These are phyloP conservation scores for Pseudomugil tenellus DNA, from an alignment of 2,797 vertebrate species.

Conservation along the genomic window DNA sequence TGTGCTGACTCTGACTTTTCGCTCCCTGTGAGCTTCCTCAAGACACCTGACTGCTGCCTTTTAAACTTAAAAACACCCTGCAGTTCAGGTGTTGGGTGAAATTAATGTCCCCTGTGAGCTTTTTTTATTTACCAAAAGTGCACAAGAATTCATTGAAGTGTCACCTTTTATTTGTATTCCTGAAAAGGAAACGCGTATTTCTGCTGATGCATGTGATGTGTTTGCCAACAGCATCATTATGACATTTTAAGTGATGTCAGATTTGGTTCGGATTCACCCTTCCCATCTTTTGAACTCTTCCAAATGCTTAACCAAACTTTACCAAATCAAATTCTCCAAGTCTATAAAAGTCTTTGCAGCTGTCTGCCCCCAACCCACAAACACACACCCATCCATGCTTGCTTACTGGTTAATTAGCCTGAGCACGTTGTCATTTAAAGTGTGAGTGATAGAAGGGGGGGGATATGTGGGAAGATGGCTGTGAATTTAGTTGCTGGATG, in stretches of 20 bases:
- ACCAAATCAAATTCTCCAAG: constrained; percentile 28
- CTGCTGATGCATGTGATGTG: constrained; percentile 34
- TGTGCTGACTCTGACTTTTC: constrained; percentile 57
- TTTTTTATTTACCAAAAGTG: constrained; percentile 28
- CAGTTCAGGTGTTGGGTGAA: constrained; percentile 37
- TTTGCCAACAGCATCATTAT: constrained; percentile 40
- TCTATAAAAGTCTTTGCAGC: constrained; percentile 43
- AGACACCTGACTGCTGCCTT: constrained; percentile 61
- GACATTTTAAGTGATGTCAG: constrained; percentile 53
- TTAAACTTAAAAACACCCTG: constrained; percentile 16
- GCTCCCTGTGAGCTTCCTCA: constrained; percentile 33
- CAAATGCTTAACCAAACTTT: constrained; percentile 21
- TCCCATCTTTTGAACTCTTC: constrained; percentile 45
- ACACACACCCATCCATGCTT: constrained; percentile 19
- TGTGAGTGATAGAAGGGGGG: constrained; percentile 4
- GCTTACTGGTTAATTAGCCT: constrained; percentile 61
- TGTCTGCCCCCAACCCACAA: constrained; percentile 69
- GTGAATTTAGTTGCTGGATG: constrained; percentile 25
- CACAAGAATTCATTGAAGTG: constrained; percentile 25
- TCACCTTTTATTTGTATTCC: constrained; percentile 20
- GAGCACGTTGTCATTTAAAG: constrained; percentile 41
- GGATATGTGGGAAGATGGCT: constrained; percentile 25
- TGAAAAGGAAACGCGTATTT: constrained; percentile 32
- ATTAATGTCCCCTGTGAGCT: constrained; percentile 28
- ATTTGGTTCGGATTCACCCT: constrained; percentile 60